phyloP scores from a whole-genome alignment of 2,797 vertebrate species.

The Artibeus jamaicensis region DNA sequence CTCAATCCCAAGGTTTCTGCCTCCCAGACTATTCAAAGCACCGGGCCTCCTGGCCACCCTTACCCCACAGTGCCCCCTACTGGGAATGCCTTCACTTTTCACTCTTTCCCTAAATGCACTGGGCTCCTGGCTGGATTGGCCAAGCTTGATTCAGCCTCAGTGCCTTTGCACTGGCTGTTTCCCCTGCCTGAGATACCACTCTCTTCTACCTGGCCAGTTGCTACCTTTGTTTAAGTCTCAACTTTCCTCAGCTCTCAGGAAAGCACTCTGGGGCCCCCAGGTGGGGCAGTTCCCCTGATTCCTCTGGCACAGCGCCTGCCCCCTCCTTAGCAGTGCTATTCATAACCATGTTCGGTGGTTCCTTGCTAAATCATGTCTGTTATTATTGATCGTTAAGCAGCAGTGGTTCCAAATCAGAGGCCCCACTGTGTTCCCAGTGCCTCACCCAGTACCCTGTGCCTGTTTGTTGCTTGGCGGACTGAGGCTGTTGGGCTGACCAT shows the following conservation, averaged over 20 bases:
- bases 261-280: background rate
- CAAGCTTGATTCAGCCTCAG: background rate
- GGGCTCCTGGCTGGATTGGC: background rate
- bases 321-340: background rate
- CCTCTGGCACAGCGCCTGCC: background rate
- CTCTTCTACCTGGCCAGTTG: background rate
- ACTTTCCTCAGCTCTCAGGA: background rate
- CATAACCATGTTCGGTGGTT: background rate
- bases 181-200: background rate
- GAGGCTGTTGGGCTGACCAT: conserved; percentile 76
- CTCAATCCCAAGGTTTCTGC: background rate
- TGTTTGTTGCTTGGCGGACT: background rate
- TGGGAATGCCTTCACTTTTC: background rate
- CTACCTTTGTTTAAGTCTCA: background rate
- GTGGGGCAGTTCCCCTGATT: background rate
- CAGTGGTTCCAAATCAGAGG: background rate
- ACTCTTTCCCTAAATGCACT: background rate
- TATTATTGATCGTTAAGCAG: background rate
- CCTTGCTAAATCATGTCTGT: background rate
- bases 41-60: background rate
- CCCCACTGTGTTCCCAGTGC: background rate
- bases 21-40: background rate
- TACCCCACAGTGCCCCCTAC: conserved; percentile 18
- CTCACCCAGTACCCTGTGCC: background rate
- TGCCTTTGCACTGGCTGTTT: conserved; percentile 29